Base-by-base conservation (phyloP, 2,113 vertebrate genomes). In the Chloroceryle aenea region DNA sequence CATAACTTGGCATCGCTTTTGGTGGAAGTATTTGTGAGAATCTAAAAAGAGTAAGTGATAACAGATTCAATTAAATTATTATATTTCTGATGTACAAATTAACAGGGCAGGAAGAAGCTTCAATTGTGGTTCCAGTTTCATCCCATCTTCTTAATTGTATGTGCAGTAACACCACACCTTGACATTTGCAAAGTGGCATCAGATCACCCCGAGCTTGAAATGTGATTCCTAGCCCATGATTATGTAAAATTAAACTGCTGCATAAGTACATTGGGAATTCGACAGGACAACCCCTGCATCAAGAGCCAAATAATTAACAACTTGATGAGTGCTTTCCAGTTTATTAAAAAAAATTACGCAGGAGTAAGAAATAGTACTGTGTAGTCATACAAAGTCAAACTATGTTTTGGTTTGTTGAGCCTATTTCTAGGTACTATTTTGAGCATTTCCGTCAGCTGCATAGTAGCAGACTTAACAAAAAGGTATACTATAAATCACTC, bases 91-190 rank as follows among this genome's bases (percentile, higher is more conserved):
- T 95, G 92, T 97, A 95, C 94, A 91, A 78, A 94, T 97, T 96
- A 96, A 88, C 81, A 95, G 96, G 67, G 62, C 79, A 93, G 79
- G 97, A 97, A 95, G 94, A 97, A 98, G 95, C 78, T 89, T 94
- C 72, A 12, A 96, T 92, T 96, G 94, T 94, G 97, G 96, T 97
- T 97, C 90, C 91, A 84, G 76, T 98, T 98, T 98, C 97, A 98
- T 95, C 94, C 94, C 84, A 97, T 98, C 96, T 95, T 97, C 97
- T 98, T 98, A 98, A 98, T 98, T 98, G 98, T 98, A 95, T 93
- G 93, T 96, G 93, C 89, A 95, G 98, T 98, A 98, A 98, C 93
- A 94, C 88, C 97, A 98, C 90, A 95, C 97, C 97, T 97, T 93
- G 84, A 87, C 91, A 85, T 96, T 86, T 96, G 88, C 95, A 95